These are phyloP conservation scores for Platysternon megacephalum DNA, from an alignment of 2,113 vertebrate species.

Conservation along the genomic window DNA sequence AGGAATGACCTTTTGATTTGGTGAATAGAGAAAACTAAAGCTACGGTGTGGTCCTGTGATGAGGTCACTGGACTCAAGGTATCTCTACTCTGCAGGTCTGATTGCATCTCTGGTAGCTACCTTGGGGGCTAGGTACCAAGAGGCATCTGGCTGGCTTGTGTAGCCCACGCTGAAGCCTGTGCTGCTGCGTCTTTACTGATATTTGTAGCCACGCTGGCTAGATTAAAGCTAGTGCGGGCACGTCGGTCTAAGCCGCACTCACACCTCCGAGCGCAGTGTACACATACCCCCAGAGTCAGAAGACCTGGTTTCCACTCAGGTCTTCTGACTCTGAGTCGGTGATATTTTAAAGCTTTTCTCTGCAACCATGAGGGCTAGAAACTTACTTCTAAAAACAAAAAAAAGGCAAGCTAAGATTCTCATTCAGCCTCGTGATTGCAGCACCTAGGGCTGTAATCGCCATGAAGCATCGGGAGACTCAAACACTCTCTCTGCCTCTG, in stretches of 20 bases:
- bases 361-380: not conserved
- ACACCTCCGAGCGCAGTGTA: too few relatives aligned
- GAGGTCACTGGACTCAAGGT: not conserved
- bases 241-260: too few relatives aligned
- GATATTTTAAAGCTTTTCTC: not conserved
- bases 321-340: not conserved
- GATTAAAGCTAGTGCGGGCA: too few relatives aligned
- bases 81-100: too few relatives aligned
- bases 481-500: not conserved
- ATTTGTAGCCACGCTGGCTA: too few relatives aligned
- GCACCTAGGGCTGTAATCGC: not conserved
- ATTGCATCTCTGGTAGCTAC: too few relatives aligned
- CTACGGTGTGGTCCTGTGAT: not conserved
- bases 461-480: not conserved
- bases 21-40: not conserved
- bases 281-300: not conserved
- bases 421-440: not conserved
- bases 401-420: not conserved
- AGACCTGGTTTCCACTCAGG: not conserved
- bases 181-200: too few relatives aligned
- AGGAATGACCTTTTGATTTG: not conserved
- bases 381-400: not conserved
- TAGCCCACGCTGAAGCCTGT: too few relatives aligned
- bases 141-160: too few relatives aligned
- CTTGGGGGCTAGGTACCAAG: too few relatives aligned